Evolutionary conservation across 2,888 invertebrate species (phyloP), one percentile per base, ranked within the genome.

Genomic region (Graphium colonna): DNA sequence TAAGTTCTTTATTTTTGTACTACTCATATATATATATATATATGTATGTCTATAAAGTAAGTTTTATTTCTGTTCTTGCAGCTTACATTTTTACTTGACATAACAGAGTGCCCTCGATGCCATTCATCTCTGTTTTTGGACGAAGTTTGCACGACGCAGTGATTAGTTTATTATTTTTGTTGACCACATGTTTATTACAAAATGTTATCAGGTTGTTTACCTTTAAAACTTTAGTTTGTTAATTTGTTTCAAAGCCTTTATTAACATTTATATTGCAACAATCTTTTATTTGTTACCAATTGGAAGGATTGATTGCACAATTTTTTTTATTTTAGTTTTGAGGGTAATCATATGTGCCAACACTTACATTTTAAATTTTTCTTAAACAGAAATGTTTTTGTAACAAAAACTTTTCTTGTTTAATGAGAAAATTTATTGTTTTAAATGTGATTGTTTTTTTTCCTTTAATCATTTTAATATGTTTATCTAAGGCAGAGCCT

Each of bases 41-140:
- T n/a, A n/a, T n/a, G n/a, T n/a, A n/a, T n/a, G n/a, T n/a, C n/a
- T n/a, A n/a, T n/a, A n/a, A n/a, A n/a, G n/a, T n/a, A n/a, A n/a
- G n/a, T n/a, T 36, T n/a, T 42, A 8, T 12, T 42, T 5, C 16
- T 21, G 21, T 10, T 39, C 10, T 43, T 49, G 18, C 79, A 91
- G 91, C 83, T 89, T 4, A 82, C 84, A 28, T 91, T 90, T 60
- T 65, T 91, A 16, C 64, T 86, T 58, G 91, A 91, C 52, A 82
- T 91, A 52, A 60, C 82, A 0, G 84, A 87, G 52, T 91, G 91
- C 58, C 90, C 91, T 2, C 75, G 82, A 7, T 91, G 91, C 67
- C 82, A 77, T 52, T 84, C 84, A 9, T 58, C 82, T 16, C 69
- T 72, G 13, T 86, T 79, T 60, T 61, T 89, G 55, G 88, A 88